Evolutionary conservation across 2,888 invertebrate species (phyloP).

Genomic region (Cenopis cana): DNA sequence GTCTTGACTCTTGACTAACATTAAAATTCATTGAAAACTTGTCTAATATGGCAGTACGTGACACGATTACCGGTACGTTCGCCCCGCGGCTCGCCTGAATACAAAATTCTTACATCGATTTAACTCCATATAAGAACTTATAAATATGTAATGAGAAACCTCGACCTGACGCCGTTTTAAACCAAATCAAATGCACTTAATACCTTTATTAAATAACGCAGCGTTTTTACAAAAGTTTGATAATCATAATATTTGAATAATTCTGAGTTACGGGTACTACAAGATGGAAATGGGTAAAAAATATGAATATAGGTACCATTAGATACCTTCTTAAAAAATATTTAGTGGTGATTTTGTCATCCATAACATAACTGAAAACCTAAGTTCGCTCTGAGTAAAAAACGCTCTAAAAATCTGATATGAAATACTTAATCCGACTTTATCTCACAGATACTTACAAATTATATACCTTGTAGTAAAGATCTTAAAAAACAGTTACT

Average conservation of each 20-base stretch:
- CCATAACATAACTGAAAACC: neutral
- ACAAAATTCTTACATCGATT: constrained; percentile 62
- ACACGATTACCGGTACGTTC: constrained; percentile 56
- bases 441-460: neutral
- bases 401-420: too few species aligned
- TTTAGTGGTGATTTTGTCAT: constrained; percentile 8
- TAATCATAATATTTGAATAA: constrained; percentile 40
- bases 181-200: constrained; percentile 49
- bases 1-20: constrained; percentile 51
- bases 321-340: neutral
- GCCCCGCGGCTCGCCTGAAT: constrained; percentile 52
- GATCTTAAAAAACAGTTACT: constrained; percentile 20
- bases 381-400: too few species aligned
- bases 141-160: constrained; percentile 59
- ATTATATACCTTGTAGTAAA: constrained; percentile 5
- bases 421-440: neutral
- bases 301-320: constrained; percentile 4
- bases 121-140: constrained; percentile 57
- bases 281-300: neutral
- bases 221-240: constrained; percentile 21
- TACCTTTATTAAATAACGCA: constrained; percentile 51
- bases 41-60: constrained; percentile 67
- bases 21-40: constrained; percentile 75
- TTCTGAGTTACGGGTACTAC: constrained; percentile 19
- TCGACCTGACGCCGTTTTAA: constrained; percentile 46